phyloP scores from a whole-genome alignment of 2,797 vertebrate species.

The Gastrophryne carolinensis region DNA sequence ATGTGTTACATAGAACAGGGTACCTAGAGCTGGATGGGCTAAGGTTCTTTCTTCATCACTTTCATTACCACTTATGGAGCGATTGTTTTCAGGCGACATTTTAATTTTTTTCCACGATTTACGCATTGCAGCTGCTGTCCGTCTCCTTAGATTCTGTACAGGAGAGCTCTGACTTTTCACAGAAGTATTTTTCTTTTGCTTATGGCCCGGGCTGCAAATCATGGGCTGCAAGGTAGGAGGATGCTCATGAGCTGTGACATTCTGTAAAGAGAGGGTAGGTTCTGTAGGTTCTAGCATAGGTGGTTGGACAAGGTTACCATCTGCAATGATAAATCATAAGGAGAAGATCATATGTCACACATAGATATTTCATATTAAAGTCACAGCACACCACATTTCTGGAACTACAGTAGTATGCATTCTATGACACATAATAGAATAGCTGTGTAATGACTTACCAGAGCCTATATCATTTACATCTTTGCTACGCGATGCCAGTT shows the following conservation, averaged over 20 bases:
- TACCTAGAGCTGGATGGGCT: constrained; percentile 74
- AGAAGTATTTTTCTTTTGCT: constrained; percentile 68
- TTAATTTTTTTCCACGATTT: constrained; percentile 90
- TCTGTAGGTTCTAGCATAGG: constrained; percentile 92
- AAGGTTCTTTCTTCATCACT: constrained; percentile 73
- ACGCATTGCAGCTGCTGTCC: constrained; percentile 88
- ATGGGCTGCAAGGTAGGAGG: constrained; percentile 92
- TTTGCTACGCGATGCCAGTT: constrained; percentile 73
- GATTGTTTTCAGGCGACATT: constrained; percentile 64
- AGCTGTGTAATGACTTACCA: background rate
- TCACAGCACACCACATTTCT: too few species aligned
- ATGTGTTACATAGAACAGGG: too few species aligned
- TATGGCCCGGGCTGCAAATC: constrained; percentile 71
- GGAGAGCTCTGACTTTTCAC: constrained; percentile 62
- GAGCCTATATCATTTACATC: background rate
- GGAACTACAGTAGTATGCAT: too few species aligned
- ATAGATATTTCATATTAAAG: too few species aligned
- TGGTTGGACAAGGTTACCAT: constrained; percentile 86
- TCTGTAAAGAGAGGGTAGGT: constrained; percentile 81
- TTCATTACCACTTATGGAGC: constrained; percentile 64
- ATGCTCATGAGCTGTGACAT: constrained; percentile 81
- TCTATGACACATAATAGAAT: too few species aligned
- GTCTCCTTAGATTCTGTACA: constrained; percentile 79
- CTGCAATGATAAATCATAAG: constrained; percentile 63
- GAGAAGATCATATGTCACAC: too few species aligned